Evolutionary conservation across 2,888 invertebrate species (phyloP).

Genomic region (Clanis bilineata): DNA sequence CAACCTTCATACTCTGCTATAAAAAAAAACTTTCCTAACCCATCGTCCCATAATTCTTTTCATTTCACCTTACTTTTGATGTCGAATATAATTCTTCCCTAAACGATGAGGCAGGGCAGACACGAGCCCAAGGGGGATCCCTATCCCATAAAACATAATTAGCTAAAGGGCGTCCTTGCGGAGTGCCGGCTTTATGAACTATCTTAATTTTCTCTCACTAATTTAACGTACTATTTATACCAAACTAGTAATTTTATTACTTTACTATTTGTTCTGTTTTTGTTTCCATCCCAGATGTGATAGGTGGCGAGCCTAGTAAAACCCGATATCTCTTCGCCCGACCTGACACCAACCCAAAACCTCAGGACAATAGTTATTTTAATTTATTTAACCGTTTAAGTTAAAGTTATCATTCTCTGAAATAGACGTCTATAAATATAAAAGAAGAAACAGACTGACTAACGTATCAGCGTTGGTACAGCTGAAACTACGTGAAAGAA

Average conservation of each 20-base stretch:
- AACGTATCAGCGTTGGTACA: no score
- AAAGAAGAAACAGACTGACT: no score
- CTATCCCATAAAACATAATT: conserved; percentile 25
- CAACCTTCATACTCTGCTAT: no score
- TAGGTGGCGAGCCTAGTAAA: not conserved
- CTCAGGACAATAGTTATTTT: no score
- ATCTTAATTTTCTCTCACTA: conserved; percentile 19
- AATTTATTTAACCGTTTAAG: no score
- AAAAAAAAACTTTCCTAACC: no score
- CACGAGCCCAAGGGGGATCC: not conserved
- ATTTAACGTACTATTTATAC: not conserved
- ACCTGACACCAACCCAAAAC: not conserved
- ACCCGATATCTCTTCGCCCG: not conserved
- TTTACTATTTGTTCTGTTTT: no score
- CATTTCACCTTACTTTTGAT: not conserved
- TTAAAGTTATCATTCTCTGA: no score
- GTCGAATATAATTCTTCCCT: not conserved
- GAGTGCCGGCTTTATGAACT: conserved; percentile 23
- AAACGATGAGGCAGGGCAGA: not conserved
- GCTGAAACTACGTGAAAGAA: no score
- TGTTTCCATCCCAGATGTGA: no score
- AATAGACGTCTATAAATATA: no score
- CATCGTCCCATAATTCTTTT: not conserved
- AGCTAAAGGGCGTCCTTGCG: conserved; percentile 16
- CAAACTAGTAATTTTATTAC: not conserved